Percentiles rank a stretch among this genome's conserved stretches.
phyloP scores from a whole-genome alignment of 2,888 invertebrate genomes.

The Temnothorax ravouxi region DNA sequence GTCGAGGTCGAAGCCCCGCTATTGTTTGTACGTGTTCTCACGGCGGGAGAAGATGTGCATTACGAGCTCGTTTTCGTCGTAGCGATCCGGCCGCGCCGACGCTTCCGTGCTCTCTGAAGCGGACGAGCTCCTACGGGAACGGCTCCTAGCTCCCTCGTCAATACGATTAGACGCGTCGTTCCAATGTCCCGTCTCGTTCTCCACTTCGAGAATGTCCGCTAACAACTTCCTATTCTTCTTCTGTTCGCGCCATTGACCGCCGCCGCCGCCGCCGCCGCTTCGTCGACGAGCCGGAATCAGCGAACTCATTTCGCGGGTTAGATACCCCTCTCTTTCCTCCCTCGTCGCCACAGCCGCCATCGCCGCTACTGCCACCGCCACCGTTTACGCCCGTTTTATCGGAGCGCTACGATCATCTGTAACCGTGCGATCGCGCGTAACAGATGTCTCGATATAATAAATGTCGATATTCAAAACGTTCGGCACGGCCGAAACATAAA shows the following conservation, averaged over 20 bases:
- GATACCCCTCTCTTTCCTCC: not conserved
- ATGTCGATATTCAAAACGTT: slow-evolving; percentile 52
- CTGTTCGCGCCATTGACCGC: slow-evolving; percentile 20
- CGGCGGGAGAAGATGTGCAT: slow-evolving; percentile 49
- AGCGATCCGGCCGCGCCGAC: slow-evolving; percentile 5
- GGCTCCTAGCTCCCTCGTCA: not conserved
- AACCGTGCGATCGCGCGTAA: slow-evolving; percentile 38
- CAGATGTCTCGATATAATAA: slow-evolving; percentile 55
- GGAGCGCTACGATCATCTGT: slow-evolving; percentile 39
- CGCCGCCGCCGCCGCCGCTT: not conserved
- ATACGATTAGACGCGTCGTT: slow-evolving; percentile 33
- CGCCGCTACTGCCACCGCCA: not conserved
- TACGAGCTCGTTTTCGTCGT: slow-evolving; percentile 59
- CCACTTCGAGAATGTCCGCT: slow-evolving; percentile 37
- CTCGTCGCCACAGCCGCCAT: not conserved
- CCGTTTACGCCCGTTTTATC: slow-evolving; percentile 35
- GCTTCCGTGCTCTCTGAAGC: slow-evolving; percentile 38
- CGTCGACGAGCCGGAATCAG: slow-evolving; percentile 22
- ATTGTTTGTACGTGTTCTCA: slow-evolving; percentile 65
- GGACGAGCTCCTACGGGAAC: not conserved
- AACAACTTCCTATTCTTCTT: slow-evolving; percentile 41
- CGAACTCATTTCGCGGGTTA: slow-evolving; percentile 29
- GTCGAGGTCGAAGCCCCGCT: slow-evolving; percentile 53
- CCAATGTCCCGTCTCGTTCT: slow-evolving; percentile 17
- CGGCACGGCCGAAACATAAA: slow-evolving; percentile 45